These are phyloP conservation scores for Lepilemur ruficaudatus DNA, from an alignment of 2,797 vertebrate species.

Conservation along the genomic window DNA sequence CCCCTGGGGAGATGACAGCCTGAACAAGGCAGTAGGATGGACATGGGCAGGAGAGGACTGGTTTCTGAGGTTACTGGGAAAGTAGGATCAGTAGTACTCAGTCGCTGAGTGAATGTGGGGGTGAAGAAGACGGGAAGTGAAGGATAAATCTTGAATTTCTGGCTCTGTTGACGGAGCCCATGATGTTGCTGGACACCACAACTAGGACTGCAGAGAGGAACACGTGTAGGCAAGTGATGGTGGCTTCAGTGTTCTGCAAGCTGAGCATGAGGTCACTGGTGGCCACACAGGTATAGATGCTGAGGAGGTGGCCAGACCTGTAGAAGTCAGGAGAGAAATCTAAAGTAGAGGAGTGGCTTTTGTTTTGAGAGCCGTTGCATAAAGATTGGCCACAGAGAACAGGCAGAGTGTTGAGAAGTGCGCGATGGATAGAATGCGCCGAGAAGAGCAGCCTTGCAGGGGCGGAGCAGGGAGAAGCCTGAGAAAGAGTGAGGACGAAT, in stretches of 20 bases:
- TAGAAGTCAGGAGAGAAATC: not conserved
- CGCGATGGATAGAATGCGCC: rapidly evolving
- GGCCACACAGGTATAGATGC: not conserved
- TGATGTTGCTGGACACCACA: rapidly evolving
- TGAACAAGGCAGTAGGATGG: not conserved
- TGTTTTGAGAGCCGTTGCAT: not conserved
- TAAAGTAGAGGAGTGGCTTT: not conserved
- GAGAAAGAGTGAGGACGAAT: not conserved
- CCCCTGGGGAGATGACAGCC: not conserved
- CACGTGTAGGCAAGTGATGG: not conserved
- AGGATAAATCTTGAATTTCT: not conserved
- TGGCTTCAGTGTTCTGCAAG: not conserved
- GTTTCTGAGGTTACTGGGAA: not conserved
- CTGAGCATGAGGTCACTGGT: not conserved
- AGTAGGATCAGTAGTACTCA: not conserved
- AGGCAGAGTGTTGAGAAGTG: not conserved
- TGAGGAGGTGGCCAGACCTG: not conserved
- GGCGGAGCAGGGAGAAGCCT: not conserved
- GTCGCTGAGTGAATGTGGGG: not conserved
- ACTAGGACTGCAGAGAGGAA: not conserved
- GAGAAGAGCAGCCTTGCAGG: not conserved
- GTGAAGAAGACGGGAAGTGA: not conserved
- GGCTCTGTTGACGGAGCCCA: not conserved
- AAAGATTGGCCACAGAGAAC: not conserved
- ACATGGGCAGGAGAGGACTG: not conserved